These are phyloP conservation scores for Cladorhizidae sp. DNA, from an alignment of 37 sponge, comb jelly and placozoan genomes.

Conservation along the genomic window DNA sequence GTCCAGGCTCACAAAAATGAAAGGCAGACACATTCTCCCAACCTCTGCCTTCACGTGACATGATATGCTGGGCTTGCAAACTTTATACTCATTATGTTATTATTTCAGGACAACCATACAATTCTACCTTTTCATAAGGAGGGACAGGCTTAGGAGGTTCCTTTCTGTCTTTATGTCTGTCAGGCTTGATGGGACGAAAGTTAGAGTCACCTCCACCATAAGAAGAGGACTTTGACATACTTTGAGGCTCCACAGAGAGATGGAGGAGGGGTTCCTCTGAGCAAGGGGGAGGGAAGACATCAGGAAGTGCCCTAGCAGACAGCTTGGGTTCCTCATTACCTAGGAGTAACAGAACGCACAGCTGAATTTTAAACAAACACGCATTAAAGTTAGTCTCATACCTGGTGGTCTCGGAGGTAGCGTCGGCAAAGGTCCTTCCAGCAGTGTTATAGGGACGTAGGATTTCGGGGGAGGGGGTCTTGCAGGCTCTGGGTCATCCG, in stretches of 20 bases:
- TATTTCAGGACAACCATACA: neutral
- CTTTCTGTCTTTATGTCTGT: constrained; percentile 9
- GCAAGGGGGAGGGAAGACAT: neutral
- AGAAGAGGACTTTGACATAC: neutral
- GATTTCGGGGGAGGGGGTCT: constrained; percentile 75
- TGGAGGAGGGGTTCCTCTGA: neutral
- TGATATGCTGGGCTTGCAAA: too few species aligned
- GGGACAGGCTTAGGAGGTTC: constrained; percentile 24
- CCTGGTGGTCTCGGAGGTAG: constrained; percentile 51
- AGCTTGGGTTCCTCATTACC: neutral
- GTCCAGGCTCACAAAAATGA: too few species aligned
- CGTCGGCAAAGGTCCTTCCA: constrained; percentile 15
- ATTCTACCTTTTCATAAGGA: neutral
- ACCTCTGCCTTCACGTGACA: too few species aligned
- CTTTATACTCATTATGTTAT: neutral
- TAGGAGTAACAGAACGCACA: neutral
- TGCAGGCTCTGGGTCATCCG: constrained; percentile 20
- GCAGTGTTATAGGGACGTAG: constrained; percentile 48
- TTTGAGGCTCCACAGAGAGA: neutral
- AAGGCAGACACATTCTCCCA: too few species aligned
- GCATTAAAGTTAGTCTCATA: neutral
- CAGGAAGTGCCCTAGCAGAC: neutral
- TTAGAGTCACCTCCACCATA: neutral
- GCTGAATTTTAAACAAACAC: too few species aligned
- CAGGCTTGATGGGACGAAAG: constrained; percentile 16